Evolutionary conservation across 2,888 invertebrate species (phyloP), one percentile per base, ranked within the genome.

Genomic region (Nomada lathburiana): DNA sequence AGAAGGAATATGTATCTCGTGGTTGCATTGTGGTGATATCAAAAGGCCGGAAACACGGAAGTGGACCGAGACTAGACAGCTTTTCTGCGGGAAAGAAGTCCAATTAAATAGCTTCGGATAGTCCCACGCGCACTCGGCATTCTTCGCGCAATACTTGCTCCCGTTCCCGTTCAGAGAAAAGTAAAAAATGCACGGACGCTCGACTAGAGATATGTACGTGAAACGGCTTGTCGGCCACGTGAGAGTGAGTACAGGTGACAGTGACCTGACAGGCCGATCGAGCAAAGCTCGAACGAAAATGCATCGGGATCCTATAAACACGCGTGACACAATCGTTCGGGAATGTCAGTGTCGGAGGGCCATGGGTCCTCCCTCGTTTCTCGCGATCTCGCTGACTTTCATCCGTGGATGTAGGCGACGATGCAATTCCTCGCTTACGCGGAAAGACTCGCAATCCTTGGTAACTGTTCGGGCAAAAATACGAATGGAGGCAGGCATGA

Each of bases 241-340:
- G 77, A 82, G 76, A 76, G 80, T n/a, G 70, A 69, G 70, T 53
- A 75, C 23, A 85, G 85, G 88, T 85, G 86, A 86, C 86, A 86
- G 82, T 83, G 84, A 85, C 79, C 83, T 53, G 80, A 75, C 73
- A 68, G 76, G 52, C 50, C n/a, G 72, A 72, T 72, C 59, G 65
- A 57, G 72, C 52, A 71, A 63, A 67, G 74, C 68, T 71, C 81
- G 78, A 59, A 83, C 89, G 76, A 73, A 89, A 89, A 85, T 62
- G 81, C 85, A 81, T 62, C 71, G 79, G 59, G 71, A 62, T 80
- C 72, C 83, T 89, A 89, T 89, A 89, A 81, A 85, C 82, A 86
- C 68, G 81, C 75, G 82, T 89, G 89, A 89, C 90, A 89, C 86
- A 90, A 90, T 86, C 89, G 84, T 87, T 88, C 62, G 89, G 81